Conservation (phyloP, 2,888 invertebrate genomes). For the Drosophila peninsularis region DNA sequence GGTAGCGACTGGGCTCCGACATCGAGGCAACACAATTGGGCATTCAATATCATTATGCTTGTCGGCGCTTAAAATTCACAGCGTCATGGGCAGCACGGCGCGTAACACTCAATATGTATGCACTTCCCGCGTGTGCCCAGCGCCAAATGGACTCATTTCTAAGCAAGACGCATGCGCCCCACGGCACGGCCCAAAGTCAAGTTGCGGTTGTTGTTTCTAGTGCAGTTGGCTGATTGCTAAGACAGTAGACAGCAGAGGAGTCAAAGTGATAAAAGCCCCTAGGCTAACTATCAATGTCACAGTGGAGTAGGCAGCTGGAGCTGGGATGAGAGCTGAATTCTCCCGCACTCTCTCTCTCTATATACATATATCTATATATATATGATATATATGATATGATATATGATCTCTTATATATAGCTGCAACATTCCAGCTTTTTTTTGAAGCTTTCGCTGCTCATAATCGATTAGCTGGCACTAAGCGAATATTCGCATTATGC, state of each 20-base stretch:
- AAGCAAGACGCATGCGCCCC: constrained; percentile 54
- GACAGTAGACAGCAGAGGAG: neutral
- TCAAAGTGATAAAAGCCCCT: neutral
- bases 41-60: constrained; percentile 27
- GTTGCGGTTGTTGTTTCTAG: constrained; percentile 5
- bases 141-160: constrained; percentile 54
- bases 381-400: no score
- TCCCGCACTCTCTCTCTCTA: no score
- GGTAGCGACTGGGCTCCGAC: constrained; percentile 1
- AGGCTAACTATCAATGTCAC: no score
- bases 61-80: constrained; percentile 59
- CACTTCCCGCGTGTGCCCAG: constrained; percentile 35
- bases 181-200: constrained; percentile 14
- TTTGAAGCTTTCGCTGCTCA: neutral
- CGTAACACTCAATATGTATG: constrained; percentile 56
- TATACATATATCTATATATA: neutral
- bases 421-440: neutral
- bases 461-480: constrained; percentile 1
- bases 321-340: no score
- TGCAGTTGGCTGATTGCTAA: constrained; percentile 6
- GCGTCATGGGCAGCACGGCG: constrained; percentile 43
- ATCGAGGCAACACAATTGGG: constrained; percentile 11
- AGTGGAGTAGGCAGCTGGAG: no score
- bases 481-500: constrained; percentile 2
- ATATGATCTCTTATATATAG: neutral